phyloP scores from a whole-genome alignment of 2,797 vertebrate genomes.

The Sebastes minor region DNA sequence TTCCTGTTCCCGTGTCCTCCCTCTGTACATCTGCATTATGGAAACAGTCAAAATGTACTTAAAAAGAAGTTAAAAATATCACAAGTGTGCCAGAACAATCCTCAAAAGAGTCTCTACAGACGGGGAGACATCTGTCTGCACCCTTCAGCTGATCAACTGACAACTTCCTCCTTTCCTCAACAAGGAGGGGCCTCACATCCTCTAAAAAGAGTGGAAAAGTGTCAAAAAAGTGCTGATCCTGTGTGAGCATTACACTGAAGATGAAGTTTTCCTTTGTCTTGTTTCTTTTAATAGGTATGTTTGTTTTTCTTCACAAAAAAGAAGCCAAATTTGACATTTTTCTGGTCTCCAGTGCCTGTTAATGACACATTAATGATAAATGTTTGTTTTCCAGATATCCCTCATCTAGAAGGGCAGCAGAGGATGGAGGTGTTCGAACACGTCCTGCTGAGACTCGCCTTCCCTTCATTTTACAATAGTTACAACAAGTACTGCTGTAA shows the following conservation, averaged over 20 bases:
- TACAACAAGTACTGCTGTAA: conserved; percentile 74
- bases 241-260: conserved; percentile 22
- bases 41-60: neutral
- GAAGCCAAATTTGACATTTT: fast-evolving
- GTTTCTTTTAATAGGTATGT: conserved; percentile 64
- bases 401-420: conserved; percentile 56
- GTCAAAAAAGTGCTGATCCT: neutral
- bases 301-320: neutral
- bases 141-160: conserved; percentile 11
- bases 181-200: conserved; percentile 33
- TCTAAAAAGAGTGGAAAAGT: conserved; percentile 13
- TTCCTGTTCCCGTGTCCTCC: neutral
- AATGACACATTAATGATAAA: neutral
- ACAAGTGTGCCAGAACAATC: neutral
- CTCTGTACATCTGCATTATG: neutral
- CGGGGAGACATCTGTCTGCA: neutral
- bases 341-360: neutral
- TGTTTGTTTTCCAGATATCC: conserved; percentile 63
- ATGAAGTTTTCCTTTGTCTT: conserved; percentile 72
- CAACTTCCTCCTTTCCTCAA: conserved; percentile 50
- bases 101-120: neutral
- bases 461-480: conserved; percentile 61
- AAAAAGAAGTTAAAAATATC: neutral
- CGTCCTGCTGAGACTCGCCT: conserved; percentile 66
- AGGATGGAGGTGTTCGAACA: conserved; percentile 41